phyloP scores from a whole-genome alignment of 2,888 invertebrate genomes.

The Hydrotaea diabolus region DNA sequence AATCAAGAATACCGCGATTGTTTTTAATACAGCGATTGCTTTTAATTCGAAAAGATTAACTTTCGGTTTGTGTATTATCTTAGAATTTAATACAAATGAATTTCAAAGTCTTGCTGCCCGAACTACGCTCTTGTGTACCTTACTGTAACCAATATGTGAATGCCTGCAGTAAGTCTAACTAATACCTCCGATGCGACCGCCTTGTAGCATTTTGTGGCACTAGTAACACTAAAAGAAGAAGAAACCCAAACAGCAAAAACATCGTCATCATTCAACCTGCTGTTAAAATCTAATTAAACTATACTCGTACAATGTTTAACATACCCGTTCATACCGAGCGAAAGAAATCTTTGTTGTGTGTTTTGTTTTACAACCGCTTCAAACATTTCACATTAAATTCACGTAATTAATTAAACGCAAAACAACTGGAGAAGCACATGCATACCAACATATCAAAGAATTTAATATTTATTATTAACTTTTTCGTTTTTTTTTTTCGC shows the following conservation, averaged over 20 bases:
- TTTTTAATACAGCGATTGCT: too few relatives aligned
- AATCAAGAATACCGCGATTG: too few relatives aligned
- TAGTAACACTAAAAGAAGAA: too few relatives aligned
- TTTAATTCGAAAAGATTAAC: neutral
- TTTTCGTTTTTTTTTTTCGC: neutral
- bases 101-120: neutral
- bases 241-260: neutral
- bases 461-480: neutral
- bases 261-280: conserved; percentile 32
- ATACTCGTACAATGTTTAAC: conserved; percentile 50
- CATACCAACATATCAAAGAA: neutral
- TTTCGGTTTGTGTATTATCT: neutral
- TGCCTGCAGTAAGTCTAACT: neutral
- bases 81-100: neutral
- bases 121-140: neutral
- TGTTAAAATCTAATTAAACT: conserved; percentile 60
- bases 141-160: neutral
- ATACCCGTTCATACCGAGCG: conserved; percentile 13
- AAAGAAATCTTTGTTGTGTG: neutral
- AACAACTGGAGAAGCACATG: neutral
- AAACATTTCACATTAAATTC: conserved; percentile 70
- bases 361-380: conserved; percentile 4
- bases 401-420: conserved; percentile 71
- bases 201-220: too few relatives aligned
- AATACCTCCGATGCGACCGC: too few relatives aligned